A percentile compares a stretch with the other conserved stretches of the same genome.
Evolutionary conservation across 2,888 invertebrate genomes (phyloP).

Genomic region (Mimumesa dahlbomi): DNA sequence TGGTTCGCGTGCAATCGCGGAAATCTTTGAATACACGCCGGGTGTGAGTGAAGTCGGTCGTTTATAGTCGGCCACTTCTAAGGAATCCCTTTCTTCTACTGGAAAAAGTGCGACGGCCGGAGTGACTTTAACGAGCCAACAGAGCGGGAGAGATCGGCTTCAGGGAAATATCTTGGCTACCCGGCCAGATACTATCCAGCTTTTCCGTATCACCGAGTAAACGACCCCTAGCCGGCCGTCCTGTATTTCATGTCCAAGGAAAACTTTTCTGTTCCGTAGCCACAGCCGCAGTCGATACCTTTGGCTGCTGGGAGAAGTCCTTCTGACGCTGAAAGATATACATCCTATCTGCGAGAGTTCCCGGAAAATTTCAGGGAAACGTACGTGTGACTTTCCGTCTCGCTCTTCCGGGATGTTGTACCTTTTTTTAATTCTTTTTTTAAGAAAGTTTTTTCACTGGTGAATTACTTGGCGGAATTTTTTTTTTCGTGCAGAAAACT

Average conservation of each 20-base stretch:
- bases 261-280: slow-evolving; percentile 66
- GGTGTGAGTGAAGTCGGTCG: slow-evolving; percentile 29
- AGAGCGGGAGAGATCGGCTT: slow-evolving; percentile 40
- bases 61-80: slow-evolving; percentile 47
- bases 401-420: too few species aligned
- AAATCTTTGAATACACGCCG: slow-evolving; percentile 39
- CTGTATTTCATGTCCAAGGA: slow-evolving; percentile 72
- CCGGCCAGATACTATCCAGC: slow-evolving; percentile 72
- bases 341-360: not conserved
- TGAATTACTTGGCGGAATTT: too few species aligned
- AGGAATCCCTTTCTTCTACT: slow-evolving; percentile 34
- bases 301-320: slow-evolving; percentile 23
- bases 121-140: slow-evolving; percentile 53
- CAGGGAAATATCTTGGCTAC: slow-evolving; percentile 69
- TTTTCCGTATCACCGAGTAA: slow-evolving; percentile 76
- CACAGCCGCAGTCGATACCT: slow-evolving; percentile 46
- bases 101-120: slow-evolving; percentile 35
- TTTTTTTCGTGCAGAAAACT: too few species aligned
- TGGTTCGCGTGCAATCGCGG: slow-evolving; percentile 2
- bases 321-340: slow-evolving; percentile 21
- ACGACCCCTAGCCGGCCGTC: slow-evolving; percentile 69
- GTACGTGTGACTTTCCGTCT: not conserved
- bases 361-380: slow-evolving; percentile 5
- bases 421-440: too few species aligned
- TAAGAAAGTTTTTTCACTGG: too few species aligned